These are phyloP conservation scores for Clinocottus analis DNA, from an alignment of 2,113 vertebrate genomes.

Conservation along the genomic window DNA sequence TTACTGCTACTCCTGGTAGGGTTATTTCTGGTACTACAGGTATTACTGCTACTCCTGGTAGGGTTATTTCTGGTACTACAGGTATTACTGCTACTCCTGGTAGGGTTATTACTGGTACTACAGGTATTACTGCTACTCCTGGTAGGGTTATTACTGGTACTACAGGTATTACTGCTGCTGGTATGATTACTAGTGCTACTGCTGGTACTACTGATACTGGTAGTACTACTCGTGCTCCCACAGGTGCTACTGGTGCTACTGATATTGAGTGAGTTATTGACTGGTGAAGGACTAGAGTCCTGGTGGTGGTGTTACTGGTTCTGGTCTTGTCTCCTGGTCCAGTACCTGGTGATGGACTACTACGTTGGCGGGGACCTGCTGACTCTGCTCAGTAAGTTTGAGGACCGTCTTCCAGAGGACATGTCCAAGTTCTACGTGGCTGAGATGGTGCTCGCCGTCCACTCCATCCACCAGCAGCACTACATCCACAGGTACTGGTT, in stretches of 20 bases:
- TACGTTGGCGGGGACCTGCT: conserved; percentile 97
- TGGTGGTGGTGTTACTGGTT: not conserved
- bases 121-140: not conserved
- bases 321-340: not conserved
- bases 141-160: not conserved
- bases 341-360: conserved; percentile 99
- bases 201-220: not conserved
- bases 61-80: not conserved
- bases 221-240: not conserved
- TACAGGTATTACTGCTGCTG: not conserved
- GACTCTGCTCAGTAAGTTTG: conserved; percentile 98
- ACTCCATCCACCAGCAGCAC: conserved; percentile 96
- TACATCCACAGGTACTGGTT: conserved; percentile 92
- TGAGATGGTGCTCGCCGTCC: conserved; percentile 97
- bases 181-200: no score
- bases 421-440: conserved; percentile 97
- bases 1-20: no score
- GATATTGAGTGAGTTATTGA: not conserved
- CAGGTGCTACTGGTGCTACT: no score
- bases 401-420: conserved; percentile 96
- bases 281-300: no score
- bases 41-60: not conserved
- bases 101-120: not conserved
- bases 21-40: not conserved
- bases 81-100: not conserved